A percentile compares a stretch with the other conserved stretches of the same genome.
phyloP scores from a whole-genome alignment of 2,113 vertebrate species.

The Cricetomys ansorgei region DNA sequence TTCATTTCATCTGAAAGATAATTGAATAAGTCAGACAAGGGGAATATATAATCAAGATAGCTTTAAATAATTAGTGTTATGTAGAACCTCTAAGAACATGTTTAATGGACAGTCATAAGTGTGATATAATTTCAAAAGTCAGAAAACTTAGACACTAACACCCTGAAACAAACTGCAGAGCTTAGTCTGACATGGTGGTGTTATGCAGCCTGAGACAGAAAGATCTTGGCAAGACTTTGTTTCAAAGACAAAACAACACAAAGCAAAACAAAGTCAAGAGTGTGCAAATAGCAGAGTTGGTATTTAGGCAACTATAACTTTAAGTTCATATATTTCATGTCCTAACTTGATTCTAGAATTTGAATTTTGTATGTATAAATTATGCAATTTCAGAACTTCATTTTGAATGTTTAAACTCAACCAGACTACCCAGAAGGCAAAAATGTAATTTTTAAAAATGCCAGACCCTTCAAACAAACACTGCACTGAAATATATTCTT shows the following conservation, averaged over 20 bases:
- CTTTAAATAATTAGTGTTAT: constrained; percentile 3
- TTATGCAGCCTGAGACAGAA: neutral
- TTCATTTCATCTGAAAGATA: neutral
- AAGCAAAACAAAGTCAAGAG: neutral
- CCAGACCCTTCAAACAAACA: neutral
- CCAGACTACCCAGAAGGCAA: neutral
- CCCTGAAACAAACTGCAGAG: constrained; percentile 9
- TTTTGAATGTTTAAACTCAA: constrained; percentile 26
- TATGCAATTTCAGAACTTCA: neutral
- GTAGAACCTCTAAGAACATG: neutral
- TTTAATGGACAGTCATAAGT: neutral
- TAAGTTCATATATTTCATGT: neutral
- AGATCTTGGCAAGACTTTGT: neutral
- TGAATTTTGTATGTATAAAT: neutral
- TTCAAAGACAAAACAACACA: neutral
- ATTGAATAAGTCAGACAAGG: neutral
- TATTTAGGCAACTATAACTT: neutral
- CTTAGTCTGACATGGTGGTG: no score
- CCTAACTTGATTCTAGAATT: neutral
- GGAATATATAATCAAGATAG: neutral
- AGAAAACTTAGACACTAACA: constrained; percentile 25
- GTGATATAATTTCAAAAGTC: constrained; percentile 3
- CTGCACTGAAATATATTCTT: neutral
- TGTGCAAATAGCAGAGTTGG: neutral
- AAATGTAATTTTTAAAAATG: neutral